A percentile compares a stretch with the other conserved stretches of the same genome.
Conservation (phyloP, 2,888 invertebrate genomes). For the Luffia ferchaultella region DNA sequence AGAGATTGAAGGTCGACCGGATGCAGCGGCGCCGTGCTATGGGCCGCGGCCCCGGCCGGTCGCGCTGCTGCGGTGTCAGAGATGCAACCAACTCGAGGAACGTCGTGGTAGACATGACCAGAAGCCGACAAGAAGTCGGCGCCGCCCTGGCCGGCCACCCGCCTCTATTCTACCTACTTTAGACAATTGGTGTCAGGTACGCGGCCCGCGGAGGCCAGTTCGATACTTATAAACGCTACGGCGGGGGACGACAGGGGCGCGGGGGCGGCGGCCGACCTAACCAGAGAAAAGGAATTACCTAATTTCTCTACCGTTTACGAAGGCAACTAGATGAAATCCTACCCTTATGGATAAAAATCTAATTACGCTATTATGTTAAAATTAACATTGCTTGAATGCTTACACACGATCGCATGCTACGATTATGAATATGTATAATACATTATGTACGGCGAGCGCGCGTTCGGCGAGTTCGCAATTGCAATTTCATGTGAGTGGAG, state of each 20-base stretch:
- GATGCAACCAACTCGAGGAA: slow-evolving; percentile 11
- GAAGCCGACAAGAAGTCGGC: slow-evolving; percentile 62
- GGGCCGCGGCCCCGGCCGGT: slow-evolving; percentile 5
- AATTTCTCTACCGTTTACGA: slow-evolving; percentile 58
- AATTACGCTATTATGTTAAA: slow-evolving; percentile 60
- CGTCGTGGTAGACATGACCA: slow-evolving; percentile 57
- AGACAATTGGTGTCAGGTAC: slow-evolving; percentile 38
- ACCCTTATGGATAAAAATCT: slow-evolving; percentile 60
- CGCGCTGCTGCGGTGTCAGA: slow-evolving; percentile 12
- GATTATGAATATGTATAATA: slow-evolving; percentile 19
- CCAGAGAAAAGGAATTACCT: slow-evolving; percentile 59
- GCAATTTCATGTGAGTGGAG: too few species aligned
- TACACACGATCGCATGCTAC: slow-evolving; percentile 30
- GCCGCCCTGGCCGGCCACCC: slow-evolving; percentile 12
- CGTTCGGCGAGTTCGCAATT: too few species aligned
- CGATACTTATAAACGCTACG: slow-evolving; percentile 30
- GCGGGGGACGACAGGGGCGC: slow-evolving; percentile 1
- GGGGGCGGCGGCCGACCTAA: slow-evolving; percentile 29
- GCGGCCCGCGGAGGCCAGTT: slow-evolving; percentile 25
- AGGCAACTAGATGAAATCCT: slow-evolving; percentile 66
- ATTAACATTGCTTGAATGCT: slow-evolving; percentile 62
- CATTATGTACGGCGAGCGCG: slow-evolving; percentile 19
- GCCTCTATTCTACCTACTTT: slow-evolving; percentile 15
- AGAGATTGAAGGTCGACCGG: slow-evolving; percentile 38
- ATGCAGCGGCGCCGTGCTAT: slow-evolving; percentile 16